phyloP scores from a whole-genome alignment of 2,797 vertebrate species.

The Taenioides sp. region DNA sequence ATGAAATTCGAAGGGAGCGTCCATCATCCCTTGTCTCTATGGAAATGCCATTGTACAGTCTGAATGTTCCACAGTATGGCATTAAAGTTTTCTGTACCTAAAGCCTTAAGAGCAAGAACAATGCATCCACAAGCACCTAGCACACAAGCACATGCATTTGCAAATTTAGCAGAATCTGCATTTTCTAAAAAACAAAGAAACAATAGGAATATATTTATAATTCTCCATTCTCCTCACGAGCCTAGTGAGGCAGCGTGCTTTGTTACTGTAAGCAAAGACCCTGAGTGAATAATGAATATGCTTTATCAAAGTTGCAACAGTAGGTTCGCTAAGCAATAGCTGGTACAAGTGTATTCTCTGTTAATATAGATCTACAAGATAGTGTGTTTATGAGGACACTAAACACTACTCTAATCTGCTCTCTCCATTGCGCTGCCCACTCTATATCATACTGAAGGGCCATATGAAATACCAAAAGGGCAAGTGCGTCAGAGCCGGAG shows the following conservation, averaged over 20 bases:
- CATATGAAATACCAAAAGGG: conserved; percentile 60
- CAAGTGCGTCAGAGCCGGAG: conserved; percentile 56
- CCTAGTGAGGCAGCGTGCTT: conserved; percentile 42
- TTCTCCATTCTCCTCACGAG: conserved; percentile 39
- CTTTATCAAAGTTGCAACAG: conserved; percentile 32
- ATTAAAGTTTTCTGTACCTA: conserved; percentile 11
- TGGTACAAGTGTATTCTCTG: conserved; percentile 4
- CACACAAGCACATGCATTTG: conserved; percentile 28
- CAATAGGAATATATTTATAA: conserved; percentile 38
- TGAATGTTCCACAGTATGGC: not conserved
- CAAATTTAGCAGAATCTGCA: conserved; percentile 46
- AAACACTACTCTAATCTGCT: conserved; percentile 29
- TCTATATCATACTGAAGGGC: conserved; percentile 27
- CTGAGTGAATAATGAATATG: conserved; percentile 52
- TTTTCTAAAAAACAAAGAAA: conserved; percentile 39
- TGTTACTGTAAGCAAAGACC: conserved; percentile 29
- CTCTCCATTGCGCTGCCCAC: conserved; percentile 28
- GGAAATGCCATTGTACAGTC: conserved; percentile 1
- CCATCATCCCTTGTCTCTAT: not conserved
- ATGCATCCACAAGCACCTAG: conserved; percentile 9
- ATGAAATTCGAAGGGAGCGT: not conserved
- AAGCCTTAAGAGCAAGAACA: conserved; percentile 27
- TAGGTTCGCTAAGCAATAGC: conserved; percentile 26
- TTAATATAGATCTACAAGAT: conserved; percentile 9
- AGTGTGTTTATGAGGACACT: conserved; percentile 23